Evolutionary conservation across 92 coral and sea anemone species (phyloP).

Genomic region (Phenganax marumi): DNA sequence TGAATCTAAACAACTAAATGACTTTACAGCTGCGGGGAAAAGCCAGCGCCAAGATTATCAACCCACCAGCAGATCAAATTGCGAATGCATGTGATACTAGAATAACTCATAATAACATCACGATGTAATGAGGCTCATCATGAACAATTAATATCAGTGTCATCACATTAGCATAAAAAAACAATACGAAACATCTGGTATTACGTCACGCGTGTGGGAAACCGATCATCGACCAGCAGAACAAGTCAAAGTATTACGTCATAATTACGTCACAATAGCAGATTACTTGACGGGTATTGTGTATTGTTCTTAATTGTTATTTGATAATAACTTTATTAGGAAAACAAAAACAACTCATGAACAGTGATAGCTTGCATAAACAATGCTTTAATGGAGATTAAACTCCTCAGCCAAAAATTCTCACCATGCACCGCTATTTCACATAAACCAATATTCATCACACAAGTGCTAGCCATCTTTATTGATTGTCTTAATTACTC

Average conservation of each 20-base stretch:
- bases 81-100: too few relatives aligned
- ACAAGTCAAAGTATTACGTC: background rate
- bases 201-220: background rate
- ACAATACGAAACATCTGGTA: background rate
- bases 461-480: background rate
- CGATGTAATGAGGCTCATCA: slow-evolving; percentile 1
- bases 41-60: background rate
- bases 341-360: background rate
- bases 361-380: background rate
- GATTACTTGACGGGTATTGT: slow-evolving; percentile 2
- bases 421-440: background rate
- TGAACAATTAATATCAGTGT: background rate
- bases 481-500: background rate
- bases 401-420: background rate
- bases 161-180: background rate
- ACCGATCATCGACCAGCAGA: background rate
- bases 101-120: background rate
- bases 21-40: background rate
- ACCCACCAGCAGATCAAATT: too few relatives aligned
- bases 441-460: slow-evolving; percentile 9
- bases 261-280: background rate
- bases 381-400: background rate
- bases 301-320: background rate
- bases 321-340: background rate
- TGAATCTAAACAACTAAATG: background rate